Base-by-base conservation (phyloP, 2,113 vertebrate species). In the Cheilinus undulatus region DNA sequence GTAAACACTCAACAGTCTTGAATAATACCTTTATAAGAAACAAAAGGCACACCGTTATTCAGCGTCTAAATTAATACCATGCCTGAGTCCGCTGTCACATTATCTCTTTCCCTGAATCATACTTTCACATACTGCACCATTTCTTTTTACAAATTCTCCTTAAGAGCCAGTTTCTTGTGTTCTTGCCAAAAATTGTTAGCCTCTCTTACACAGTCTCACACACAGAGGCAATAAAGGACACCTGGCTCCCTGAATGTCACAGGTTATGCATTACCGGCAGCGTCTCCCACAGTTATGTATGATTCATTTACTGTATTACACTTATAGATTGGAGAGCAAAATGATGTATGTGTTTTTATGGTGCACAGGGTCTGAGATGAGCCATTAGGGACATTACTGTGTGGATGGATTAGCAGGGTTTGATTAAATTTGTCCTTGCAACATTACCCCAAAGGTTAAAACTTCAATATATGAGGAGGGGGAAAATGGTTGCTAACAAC, bases 301-400 rank as follows among this genome's bases (percentile, higher is more conserved):
- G 77, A 76, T 81, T 69, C 69, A 81, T 72, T 40, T 46, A 45
- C 52, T 73, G 36, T 32, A 56, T 73, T 73, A 60, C 11, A 73
- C 30, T 57, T 53, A 69, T 73, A 34, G 73, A 76, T 50, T 27
- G 63, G 12, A 60, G 57, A 22, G 36, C 20, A 38, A 46, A 52
- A 28, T 52, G 14, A 68, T 67, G 5, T 27, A 75, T 79, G 64
- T 24, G 63, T 73, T 50, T 24, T 73, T 22, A 15, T 64, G 22
- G 17, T 8, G 64, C 58, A 27, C 42, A 34, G 14, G 28, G 23
- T 42, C 36, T 59, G 46, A 46, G 20, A 45, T 57, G 62, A 50
- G 40, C 30, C 11, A 69, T 43, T 27, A 32, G 69, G 53, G 62
- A 69, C 49, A 56, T 52, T 36, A 34, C 32, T 40, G 57, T 69